Conservation (phyloP, 2,113 vertebrate species). For the Indicator indicator region DNA sequence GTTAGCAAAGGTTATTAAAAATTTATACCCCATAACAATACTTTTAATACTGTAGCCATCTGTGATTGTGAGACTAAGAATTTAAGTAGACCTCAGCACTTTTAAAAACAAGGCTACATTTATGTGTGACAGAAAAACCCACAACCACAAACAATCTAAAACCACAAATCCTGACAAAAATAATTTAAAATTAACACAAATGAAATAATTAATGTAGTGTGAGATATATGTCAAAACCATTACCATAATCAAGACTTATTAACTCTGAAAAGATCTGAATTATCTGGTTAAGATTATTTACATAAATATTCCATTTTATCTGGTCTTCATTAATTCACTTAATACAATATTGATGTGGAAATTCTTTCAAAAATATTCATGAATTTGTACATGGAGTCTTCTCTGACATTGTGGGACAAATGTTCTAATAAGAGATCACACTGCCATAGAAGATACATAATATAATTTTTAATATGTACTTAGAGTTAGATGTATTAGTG, state of each 20-base stretch:
- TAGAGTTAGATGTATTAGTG: neutral
- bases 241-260: slow-evolving; percentile 3
- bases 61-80: neutral
- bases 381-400: neutral
- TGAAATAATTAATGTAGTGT: neutral
- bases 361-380: neutral
- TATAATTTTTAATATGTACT: neutral
- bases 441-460: neutral
- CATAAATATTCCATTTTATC: slow-evolving; percentile 51
- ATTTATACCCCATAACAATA: neutral
- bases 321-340: slow-evolving; percentile 27
- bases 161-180: neutral
- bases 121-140: neutral
- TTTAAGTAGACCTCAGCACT: neutral
- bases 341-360: slow-evolving; percentile 13
- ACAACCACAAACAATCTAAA: neutral
- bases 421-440: neutral
- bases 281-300: slow-evolving; percentile 19
- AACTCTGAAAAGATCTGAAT: neutral
- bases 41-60: slow-evolving; percentile 28
- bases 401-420: neutral
- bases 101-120: neutral
- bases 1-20: slow-evolving; percentile 47
- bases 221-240: neutral
- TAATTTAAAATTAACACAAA: neutral